Percentiles rank a stretch among this genome's conserved stretches.
Conservation (phyloP, 2,888 invertebrate species). For the Homarus gammarus region DNA sequence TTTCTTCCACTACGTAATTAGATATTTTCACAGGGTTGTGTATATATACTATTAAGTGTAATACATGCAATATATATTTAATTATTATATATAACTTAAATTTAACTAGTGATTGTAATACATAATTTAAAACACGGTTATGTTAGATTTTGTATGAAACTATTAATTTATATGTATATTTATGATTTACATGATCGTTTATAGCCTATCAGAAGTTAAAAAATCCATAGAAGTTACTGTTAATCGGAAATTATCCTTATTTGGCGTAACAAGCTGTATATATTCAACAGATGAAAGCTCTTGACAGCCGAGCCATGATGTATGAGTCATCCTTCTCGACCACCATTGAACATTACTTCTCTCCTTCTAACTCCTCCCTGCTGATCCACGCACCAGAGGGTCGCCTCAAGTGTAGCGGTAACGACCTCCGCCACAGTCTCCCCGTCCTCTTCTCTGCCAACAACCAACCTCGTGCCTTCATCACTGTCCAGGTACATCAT, state of each 20-base stretch:
- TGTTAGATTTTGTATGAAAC: too few relatives aligned
- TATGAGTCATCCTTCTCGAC: background rate
- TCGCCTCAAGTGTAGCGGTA: slow-evolving; percentile 1
- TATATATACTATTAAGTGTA: background rate
- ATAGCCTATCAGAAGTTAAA: too few relatives aligned
- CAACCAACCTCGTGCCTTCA: background rate
- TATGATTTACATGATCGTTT: too few relatives aligned
- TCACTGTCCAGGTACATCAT: slow-evolving; percentile 40
- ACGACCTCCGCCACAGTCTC: background rate
- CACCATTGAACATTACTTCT: slow-evolving; percentile 22
- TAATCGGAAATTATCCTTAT: too few relatives aligned
- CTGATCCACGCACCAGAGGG: slow-evolving; percentile 29
- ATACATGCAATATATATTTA: too few relatives aligned
- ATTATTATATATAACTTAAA: too few relatives aligned
- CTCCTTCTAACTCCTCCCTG: slow-evolving; percentile 44
- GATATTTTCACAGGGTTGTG: too few relatives aligned
- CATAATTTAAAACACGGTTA: too few relatives aligned
- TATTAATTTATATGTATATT: too few relatives aligned
- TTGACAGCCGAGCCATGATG: slow-evolving; percentile 6
- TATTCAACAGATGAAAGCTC: slow-evolving; percentile 23
- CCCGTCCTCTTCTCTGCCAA: slow-evolving; percentile 19
- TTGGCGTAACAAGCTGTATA: background rate
- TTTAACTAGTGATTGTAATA: background rate
- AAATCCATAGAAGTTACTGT: too few relatives aligned
- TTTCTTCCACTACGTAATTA: too few relatives aligned